Evolutionary conservation across 2,888 invertebrate genomes (phyloP).

Genomic region (Scaptomyza caliginosa): DNA sequence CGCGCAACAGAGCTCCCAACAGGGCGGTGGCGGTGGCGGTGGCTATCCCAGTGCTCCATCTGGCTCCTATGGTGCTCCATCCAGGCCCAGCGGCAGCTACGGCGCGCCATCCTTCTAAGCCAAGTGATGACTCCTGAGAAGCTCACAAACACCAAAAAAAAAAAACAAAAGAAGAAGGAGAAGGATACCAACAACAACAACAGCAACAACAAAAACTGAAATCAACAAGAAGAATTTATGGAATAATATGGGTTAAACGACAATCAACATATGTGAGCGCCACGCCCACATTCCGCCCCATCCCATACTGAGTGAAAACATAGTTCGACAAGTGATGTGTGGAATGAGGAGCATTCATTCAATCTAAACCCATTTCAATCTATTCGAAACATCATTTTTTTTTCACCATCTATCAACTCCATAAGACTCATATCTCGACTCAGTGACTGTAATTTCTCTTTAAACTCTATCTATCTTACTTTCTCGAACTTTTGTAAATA

Average conservation of each 20-base stretch:
- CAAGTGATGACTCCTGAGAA: constrained; percentile 22
- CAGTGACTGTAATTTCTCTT: constrained; percentile 64
- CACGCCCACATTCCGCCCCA: constrained; percentile 23
- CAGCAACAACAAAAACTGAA: constrained; percentile 41
- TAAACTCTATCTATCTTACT: constrained; percentile 34
- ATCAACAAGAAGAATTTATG: constrained; percentile 43
- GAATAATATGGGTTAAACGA: constrained; percentile 38
- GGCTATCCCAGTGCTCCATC: constrained; percentile 85
- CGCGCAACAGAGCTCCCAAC: constrained; percentile 87
- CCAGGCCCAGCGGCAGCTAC: constrained; percentile 88
- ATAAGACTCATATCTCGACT: constrained; percentile 24
- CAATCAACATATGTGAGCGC: constrained; percentile 35
- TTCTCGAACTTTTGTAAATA: constrained; percentile 77
- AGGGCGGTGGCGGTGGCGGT: constrained; percentile 84
- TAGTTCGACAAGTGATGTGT: constrained; percentile 56
- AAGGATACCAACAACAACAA: constrained; percentile 39
- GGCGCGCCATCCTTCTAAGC: constrained; percentile 85
- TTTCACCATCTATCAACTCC: constrained; percentile 11
- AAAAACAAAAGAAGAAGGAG: constrained; percentile 51
- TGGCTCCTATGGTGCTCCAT: constrained; percentile 86
- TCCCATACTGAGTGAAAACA: constrained; percentile 41
- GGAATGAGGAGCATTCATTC: constrained; percentile 37
- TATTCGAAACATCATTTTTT: constrained; percentile 7
- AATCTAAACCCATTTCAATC: constrained; percentile 7
- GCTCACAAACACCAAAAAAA: constrained; percentile 62